Evolutionary conservation across 1,140 invertebrate genomes (phyloP).

Genomic region (Tyrophagus putrescentiae): DNA sequence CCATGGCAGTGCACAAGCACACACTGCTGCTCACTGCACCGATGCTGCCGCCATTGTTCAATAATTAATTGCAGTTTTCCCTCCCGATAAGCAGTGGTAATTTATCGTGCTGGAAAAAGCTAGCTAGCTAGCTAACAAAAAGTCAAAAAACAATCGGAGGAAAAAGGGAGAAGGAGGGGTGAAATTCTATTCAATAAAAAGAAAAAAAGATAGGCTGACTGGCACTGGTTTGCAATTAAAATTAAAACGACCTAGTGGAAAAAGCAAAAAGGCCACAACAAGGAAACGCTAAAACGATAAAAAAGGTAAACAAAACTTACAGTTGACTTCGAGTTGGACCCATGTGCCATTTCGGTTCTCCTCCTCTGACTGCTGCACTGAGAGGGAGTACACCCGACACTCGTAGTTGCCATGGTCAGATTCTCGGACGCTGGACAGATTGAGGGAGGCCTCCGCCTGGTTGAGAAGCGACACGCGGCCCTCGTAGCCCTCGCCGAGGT

Average conservation of each 20-base stretch:
- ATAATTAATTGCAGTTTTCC: slow-evolving; percentile 9
- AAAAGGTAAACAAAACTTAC: slow-evolving; percentile 36
- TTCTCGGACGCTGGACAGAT: slow-evolving; percentile 77
- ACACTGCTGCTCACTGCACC: no score
- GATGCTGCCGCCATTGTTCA: neutral
- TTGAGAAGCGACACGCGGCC: slow-evolving; percentile 57
- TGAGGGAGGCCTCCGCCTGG: slow-evolving; percentile 66
- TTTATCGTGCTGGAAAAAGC: neutral
- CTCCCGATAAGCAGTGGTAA: neutral
- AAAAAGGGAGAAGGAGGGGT: no score
- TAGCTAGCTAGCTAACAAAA: no score
- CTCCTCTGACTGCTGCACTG: no score
- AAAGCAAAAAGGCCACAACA: neutral
- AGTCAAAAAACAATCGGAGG: no score
- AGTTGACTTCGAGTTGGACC: slow-evolving; percentile 90
- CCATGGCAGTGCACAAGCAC: neutral
- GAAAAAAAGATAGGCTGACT: no score
- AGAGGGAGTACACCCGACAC: slow-evolving; percentile 86
- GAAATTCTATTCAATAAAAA: no score
- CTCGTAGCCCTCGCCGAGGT: slow-evolving; percentile 78
- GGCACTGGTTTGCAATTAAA: no score
- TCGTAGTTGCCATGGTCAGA: slow-evolving; percentile 93
- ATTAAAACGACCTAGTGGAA: no score
- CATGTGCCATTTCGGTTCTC: slow-evolving; percentile 82
- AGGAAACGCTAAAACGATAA: neutral